Evolutionary conservation across 2,113 vertebrate genomes (phyloP).

Genomic region (Atrichornis clamosus): DNA sequence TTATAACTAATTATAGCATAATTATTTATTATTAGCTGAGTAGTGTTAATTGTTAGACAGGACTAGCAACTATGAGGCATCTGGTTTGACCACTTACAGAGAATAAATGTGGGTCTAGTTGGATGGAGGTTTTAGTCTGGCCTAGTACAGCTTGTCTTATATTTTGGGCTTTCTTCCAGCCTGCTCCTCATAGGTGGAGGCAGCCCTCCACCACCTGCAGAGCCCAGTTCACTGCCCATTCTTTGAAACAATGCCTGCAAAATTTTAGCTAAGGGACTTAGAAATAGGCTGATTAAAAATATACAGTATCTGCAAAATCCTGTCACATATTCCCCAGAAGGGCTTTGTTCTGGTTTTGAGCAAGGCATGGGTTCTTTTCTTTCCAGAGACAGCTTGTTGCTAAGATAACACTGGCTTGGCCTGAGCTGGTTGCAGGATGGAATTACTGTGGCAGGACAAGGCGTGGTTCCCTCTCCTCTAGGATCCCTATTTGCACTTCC

Average conservation of each 20-base stretch:
- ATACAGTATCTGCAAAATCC: neutral
- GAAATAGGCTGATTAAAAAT: neutral
- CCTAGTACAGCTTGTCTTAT: neutral
- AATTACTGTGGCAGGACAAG: neutral
- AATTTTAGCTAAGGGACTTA: neutral
- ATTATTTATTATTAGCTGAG: neutral
- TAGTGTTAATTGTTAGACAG: neutral
- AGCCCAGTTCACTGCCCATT: neutral
- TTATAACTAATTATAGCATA: neutral
- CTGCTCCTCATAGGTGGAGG: neutral
- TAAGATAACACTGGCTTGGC: neutral
- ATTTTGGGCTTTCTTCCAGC: neutral
- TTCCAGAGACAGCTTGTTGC: neutral
- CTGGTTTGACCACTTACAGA: neutral
- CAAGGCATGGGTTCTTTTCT: neutral
- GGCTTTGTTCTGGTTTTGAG: neutral
- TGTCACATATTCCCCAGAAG: neutral
- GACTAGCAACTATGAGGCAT: neutral
- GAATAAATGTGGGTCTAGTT: neutral
- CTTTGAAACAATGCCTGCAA: neutral
- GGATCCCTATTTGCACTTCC: neutral
- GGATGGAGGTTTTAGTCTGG: neutral
- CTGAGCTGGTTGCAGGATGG: neutral
- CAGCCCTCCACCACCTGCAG: neutral
- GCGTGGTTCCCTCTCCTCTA: neutral